Evolutionary conservation across 2,113 vertebrate species (phyloP), one percentile per base, ranked within the genome.

Genomic region (Sturnira hondurensis): DNA sequence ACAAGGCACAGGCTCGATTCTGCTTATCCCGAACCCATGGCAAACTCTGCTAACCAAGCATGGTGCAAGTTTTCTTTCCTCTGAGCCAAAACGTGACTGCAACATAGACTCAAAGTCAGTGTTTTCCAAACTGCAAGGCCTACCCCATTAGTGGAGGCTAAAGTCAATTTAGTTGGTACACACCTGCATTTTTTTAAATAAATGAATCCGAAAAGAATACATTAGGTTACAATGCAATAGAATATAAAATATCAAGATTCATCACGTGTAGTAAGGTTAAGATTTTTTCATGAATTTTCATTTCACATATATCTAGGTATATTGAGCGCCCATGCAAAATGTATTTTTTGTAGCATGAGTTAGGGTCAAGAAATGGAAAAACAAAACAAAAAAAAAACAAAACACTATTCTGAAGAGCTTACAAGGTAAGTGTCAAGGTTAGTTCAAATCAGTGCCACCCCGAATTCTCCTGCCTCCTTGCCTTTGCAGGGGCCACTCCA

Each of bases 201-300:
- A 81, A 77, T 38, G 20, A 91, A 61, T 85, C 45, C 86, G 63
- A 92, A 87, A 93, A 22, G 10, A 83, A 50, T 22, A 89, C 22
- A 83, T 80, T n/a, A 54, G 33, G 38, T 73, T 52, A 80, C 50
- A 74, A 24, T 74, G 19, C 24, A 92, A 78, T 10, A 63, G 61
- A 88, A 65, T 4, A 93, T n/a, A 71, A 81, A 63, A 43, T 11
- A 85, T 38, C 28, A 71, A 45, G 71, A 91, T 77, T 16, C 11
- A 88, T 71, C 52, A 52, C 13, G 13, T 28, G 17, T 24, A 56
- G 33, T 11, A 54, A 73, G 43, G 38, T 84, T 65, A 87, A 52
- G 26, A n/a, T 14, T 63, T 84, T 74, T 80, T 6, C 31, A 50
- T 26, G 28, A 87, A 56, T 84, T 85, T 95, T 76, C 52, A 87